phyloP scores from a whole-genome alignment of 2,888 invertebrate genomes.

The Drosophila paranaensis region DNA sequence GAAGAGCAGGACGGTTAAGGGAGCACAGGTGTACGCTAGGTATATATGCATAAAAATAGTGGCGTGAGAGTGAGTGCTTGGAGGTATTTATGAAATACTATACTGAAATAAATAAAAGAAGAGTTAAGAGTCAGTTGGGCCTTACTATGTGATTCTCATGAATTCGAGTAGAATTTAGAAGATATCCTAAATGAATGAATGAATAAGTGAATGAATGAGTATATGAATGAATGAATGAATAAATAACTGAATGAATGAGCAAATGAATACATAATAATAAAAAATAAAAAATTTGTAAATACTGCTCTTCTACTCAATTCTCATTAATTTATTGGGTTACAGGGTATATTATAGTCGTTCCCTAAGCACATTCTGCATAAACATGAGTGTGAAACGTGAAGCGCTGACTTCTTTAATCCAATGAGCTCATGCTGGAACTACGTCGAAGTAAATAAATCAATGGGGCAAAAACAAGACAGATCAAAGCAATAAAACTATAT shows the following conservation, averaged over 20 bases:
- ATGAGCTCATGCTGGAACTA: constrained; percentile 22
- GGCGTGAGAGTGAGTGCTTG: too few species aligned
- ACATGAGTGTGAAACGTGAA: constrained; percentile 12
- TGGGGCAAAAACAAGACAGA: background rate
- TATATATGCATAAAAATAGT: too few species aligned
- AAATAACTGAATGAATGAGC: background rate
- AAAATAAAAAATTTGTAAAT: too few species aligned
- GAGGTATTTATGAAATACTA: too few species aligned
- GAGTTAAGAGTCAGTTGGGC: too few species aligned
- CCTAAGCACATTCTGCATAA: background rate
- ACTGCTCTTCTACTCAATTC: too few species aligned
- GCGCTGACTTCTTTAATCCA: constrained; percentile 20
- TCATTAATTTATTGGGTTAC: background rate
- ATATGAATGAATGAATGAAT: background rate
- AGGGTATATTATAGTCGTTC: constrained; percentile 9
- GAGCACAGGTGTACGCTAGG: too few species aligned
- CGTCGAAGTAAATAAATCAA: constrained; percentile 1
- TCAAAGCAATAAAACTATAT: constrained; percentile 3
- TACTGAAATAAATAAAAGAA: too few species aligned
- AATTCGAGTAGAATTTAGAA: background rate
- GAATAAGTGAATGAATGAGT: background rate
- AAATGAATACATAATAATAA: too few species aligned
- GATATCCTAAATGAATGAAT: too few species aligned
- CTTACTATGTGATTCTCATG: background rate
- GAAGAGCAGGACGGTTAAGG: too few species aligned